Base-by-base conservation (phyloP, 2,797 vertebrate species). In the Kryptolebias ocellatus region DNA sequence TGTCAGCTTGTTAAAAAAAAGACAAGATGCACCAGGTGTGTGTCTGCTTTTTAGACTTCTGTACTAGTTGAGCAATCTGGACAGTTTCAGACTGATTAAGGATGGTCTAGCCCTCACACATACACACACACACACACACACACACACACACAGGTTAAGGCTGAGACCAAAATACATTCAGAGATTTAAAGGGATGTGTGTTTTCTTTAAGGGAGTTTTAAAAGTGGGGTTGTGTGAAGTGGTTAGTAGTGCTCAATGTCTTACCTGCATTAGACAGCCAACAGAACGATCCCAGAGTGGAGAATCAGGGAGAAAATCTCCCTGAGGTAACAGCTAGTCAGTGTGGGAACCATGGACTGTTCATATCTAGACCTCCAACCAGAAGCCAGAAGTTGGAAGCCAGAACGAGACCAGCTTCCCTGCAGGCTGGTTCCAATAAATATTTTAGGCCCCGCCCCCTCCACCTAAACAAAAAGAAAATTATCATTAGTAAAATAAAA, bases 1-100 rank as follows among this genome's bases (percentile, higher is more conserved):
- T 80, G 86, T 86, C 81, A 64, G 53, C 64, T 53, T 56, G 66
- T 83, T 72, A 72, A 39, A 45, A 42, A 55, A 52, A 66, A 64
- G 42, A 27, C 65, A 69, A 79, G 73, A 77, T 64, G 77, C 60
- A 52, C 14, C 0, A n/a, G 53, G 74, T 63, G 39, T 42, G 39
- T 42, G 39, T 14, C 10, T 5, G 9, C 31, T 34, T 12, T 12
- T 42, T 11, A 12, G 39, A 60, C 27, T 1, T 45, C 47, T 8
- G 1, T 46, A 18, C n/a, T 2, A 46, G 20, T 70, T 14, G 1
- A 56, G 61, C 42, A 73, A 60, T 60, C 46, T 37, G 61, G 31
- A 53, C 61, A 57, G 51, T 70, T 67, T 57, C 55, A 52, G 9
- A 28, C 17, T 63, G 64, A 61, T 67, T 46, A 59, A 47, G 4